A percentile compares a stretch with the other conserved stretches of the same genome.
These are phyloP conservation scores for Hylia prasina DNA, from an alignment of 2,113 vertebrate species.

Conservation along the genomic window DNA sequence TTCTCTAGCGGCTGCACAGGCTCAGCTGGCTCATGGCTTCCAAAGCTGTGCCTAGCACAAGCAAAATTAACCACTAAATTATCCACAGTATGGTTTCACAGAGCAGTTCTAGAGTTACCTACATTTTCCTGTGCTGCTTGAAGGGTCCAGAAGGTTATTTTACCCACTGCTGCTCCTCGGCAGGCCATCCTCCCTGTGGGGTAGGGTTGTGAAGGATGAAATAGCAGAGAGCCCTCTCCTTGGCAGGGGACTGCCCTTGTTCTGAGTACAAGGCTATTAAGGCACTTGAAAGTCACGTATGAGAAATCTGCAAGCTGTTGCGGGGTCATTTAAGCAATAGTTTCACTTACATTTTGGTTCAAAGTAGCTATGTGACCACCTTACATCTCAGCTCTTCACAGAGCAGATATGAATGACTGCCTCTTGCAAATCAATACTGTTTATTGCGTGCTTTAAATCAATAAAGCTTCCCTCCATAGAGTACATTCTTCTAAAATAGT, in stretches of 20 bases:
- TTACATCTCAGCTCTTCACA: not conserved
- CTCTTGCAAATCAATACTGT: conserved; percentile 22
- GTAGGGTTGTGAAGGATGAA: not conserved
- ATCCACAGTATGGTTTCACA: not conserved
- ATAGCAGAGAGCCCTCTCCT: not conserved
- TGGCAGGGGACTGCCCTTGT: not conserved
- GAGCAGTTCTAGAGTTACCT: not conserved
- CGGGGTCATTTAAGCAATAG: not conserved
- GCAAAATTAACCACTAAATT: not conserved
- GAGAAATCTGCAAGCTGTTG: not conserved
- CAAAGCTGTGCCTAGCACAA: not conserved
- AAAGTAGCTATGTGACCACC: not conserved
- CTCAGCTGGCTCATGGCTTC: not conserved
- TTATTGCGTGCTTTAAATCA: conserved; percentile 48
- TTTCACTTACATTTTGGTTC: not conserved
- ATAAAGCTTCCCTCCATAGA: conserved; percentile 26
- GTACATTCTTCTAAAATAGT: conserved; percentile 31
- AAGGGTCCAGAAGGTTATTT: not conserved
- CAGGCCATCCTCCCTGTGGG: not conserved
- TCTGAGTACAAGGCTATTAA: not conserved
- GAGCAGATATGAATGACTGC: conserved; percentile 10
- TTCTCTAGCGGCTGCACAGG: not conserved
- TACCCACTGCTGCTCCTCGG: not conserved
- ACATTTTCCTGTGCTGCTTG: not conserved
- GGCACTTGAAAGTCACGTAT: not conserved